Conservation (phyloP, 1,140 invertebrate genomes). For the Andricus grossulariae region DNA sequence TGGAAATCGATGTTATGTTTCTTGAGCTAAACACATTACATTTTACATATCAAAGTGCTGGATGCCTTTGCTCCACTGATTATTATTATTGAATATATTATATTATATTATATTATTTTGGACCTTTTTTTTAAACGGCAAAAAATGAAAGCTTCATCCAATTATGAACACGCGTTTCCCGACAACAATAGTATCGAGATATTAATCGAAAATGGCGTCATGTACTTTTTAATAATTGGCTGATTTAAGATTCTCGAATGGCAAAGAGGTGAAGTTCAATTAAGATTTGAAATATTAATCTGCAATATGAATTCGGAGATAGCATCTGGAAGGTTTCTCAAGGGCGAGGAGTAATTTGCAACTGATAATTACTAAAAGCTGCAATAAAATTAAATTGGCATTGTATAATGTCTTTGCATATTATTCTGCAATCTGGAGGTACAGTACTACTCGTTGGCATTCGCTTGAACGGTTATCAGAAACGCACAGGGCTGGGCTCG, state of each 20-base stretch:
- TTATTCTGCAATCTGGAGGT: conserved; percentile 13
- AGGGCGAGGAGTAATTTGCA: conserved; percentile 13
- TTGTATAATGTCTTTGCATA: conserved; percentile 6
- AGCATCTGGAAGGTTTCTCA: conserved; percentile 8
- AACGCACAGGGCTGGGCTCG: neutral
- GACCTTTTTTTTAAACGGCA: too few species aligned
- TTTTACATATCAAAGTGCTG: too few species aligned
- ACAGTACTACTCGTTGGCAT: conserved; percentile 5
- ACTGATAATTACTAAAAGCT: conserved; percentile 23
- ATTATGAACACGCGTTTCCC: too few species aligned
- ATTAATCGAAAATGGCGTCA: too few species aligned
- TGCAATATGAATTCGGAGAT: neutral
- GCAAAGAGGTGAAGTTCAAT: neutral
- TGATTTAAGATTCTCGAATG: neutral
- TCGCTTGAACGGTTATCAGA: conserved; percentile 8
- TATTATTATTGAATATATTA: too few species aligned
- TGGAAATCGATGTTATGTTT: too few species aligned
- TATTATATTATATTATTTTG: too few species aligned
- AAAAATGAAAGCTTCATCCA: too few species aligned
- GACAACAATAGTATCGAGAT: too few species aligned
- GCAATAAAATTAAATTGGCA: conserved; percentile 24
- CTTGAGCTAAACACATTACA: too few species aligned
- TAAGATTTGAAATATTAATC: neutral
- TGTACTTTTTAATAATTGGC: too few species aligned
- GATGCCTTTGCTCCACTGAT: too few species aligned